Percentiles rank a stretch among this genome's conserved stretches.
These are phyloP conservation scores for Mycalesis mineus DNA, from an alignment of 2,888 invertebrate genomes.

Conservation along the genomic window DNA sequence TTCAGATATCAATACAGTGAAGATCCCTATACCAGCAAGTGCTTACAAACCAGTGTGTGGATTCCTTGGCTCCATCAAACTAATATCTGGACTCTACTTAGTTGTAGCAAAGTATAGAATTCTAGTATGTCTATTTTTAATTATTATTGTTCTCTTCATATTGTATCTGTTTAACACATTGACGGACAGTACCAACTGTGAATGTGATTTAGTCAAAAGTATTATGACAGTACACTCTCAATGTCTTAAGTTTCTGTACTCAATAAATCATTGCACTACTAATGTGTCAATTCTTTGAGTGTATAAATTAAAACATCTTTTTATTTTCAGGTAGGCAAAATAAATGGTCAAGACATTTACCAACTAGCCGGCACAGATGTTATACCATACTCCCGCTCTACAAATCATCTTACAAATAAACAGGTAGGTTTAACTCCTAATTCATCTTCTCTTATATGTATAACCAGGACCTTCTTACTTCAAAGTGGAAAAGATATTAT, in stretches of 20 bases:
- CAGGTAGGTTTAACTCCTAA: no score
- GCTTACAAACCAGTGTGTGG: conserved; percentile 87
- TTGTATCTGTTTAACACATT: no score
- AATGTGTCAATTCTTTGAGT: no score
- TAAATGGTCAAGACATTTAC: conserved; percentile 89
- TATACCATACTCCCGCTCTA: conserved; percentile 90
- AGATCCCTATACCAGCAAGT: conserved; percentile 63
- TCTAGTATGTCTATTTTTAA: conserved; percentile 51
- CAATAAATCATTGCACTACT: no score
- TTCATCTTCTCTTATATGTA: no score
- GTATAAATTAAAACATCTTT: not conserved
- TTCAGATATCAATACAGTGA: conserved; percentile 51
- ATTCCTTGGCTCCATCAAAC: conserved; percentile 89
- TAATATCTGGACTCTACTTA: conserved; percentile 91
- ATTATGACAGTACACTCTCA: no score
- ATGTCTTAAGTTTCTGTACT: no score
- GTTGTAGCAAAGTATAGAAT: conserved; percentile 92
- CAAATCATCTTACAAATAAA: conserved; percentile 88
- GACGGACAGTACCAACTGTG: no score
- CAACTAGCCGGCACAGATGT: conserved; percentile 88
- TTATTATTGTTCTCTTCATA: no score
- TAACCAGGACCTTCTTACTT: no score
- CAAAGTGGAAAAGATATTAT: no score
- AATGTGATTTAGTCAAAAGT: no score
- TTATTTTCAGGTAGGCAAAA: conserved; percentile 82